Percentiles rank a stretch among this genome's conserved stretches.
Evolutionary conservation across 2,797 vertebrate species (phyloP).

Genomic region (Rhinichthys osculus): DNA sequence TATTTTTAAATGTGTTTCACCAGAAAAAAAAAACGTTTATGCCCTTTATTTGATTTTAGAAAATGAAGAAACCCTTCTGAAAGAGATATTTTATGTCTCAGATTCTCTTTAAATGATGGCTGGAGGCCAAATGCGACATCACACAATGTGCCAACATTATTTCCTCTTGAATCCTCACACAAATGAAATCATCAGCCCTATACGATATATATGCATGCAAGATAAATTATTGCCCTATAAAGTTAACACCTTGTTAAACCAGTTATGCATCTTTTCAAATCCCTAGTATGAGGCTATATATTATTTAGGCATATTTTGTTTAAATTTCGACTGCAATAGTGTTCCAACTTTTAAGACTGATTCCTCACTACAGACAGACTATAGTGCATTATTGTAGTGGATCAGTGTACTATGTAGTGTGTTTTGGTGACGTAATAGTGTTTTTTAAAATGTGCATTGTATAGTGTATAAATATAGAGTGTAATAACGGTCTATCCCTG

Average conservation of each 20-base stretch:
- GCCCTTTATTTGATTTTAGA: constrained; percentile 6
- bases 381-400: neutral
- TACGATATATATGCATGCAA: constrained; percentile 12
- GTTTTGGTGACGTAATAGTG: neutral
- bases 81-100: constrained; percentile 14
- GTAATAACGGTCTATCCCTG: neutral
- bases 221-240: neutral
- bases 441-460: neutral
- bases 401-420: neutral
- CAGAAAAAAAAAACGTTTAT: neutral
- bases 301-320: constrained; percentile 8
- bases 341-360: neutral
- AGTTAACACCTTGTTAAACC: constrained; percentile 3
- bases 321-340: neutral
- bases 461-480: neutral
- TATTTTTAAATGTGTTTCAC: neutral
- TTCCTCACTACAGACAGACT: neutral
- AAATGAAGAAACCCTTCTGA: constrained; percentile 26
- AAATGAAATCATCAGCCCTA: constrained; percentile 9
- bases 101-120: constrained; percentile 21
- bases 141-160: neutral
- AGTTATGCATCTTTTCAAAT: neutral
- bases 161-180: neutral
- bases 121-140: neutral
- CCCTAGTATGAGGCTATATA: neutral